These are phyloP conservation scores for Ennomos fuscantarius DNA, from an alignment of 2,888 invertebrate species.

Conservation along the genomic window DNA sequence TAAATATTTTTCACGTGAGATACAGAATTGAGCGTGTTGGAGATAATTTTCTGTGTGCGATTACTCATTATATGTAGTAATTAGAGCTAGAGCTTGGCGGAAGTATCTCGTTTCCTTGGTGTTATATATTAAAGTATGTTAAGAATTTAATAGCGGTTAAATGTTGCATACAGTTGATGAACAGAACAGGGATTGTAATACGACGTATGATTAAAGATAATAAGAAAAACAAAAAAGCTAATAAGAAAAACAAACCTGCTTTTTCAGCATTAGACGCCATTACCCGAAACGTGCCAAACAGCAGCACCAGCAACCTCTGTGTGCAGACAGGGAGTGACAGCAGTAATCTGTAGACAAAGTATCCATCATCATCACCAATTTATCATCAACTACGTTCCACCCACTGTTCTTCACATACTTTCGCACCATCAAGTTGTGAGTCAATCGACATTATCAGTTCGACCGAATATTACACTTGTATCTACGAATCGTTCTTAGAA, in stretches of 20 bases:
- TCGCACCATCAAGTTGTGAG: no score
- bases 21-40: conserved; percentile 9
- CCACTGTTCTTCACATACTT: no score
- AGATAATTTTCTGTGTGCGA: conserved; percentile 15
- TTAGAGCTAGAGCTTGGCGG: conserved; percentile 3
- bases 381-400: no score
- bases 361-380: neutral
- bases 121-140: neutral
- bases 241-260: conserved; percentile 74
- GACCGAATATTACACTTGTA: no score
- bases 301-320: conserved; percentile 95
- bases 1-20: conserved; percentile 22
- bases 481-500: no score
- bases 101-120: conserved; percentile 12
- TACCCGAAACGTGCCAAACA: conserved; percentile 98
- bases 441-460: no score
- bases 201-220: neutral
- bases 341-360: conserved; percentile 89
- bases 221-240: no score
- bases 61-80: conserved; percentile 23
- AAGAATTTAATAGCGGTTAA: conserved; percentile 12
- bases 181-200: neutral
- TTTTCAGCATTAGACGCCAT: conserved; percentile 96
- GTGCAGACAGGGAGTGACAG: conserved; percentile 94
- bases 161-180: neutral